Base-by-base conservation (phyloP, 2,113 vertebrate species). In the Seriola dumerili region DNA sequence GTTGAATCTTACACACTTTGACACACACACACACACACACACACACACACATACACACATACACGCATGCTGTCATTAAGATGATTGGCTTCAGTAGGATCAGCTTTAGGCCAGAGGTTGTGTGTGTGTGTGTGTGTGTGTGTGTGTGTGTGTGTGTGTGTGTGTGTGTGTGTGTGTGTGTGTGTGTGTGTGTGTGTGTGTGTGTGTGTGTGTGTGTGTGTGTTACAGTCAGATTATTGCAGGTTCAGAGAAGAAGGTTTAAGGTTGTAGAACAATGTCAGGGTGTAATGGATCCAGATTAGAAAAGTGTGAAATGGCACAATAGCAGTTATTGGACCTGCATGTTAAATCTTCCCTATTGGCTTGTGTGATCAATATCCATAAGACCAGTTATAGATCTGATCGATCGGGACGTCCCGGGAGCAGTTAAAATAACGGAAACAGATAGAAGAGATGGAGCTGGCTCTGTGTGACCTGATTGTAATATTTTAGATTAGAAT, bases 321-420 rank as follows among this genome's bases (percentile, higher is more conserved):
- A 48, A 66, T 17, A 50, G 61, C 57, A 59, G 40, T 38, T 81
- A 68, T 74, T 5, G 16, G 57, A 29, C 10, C 55, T 55, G 67
- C 16, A 14, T 1, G 17, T 68, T 74, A 38, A 82, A 74, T 29
- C n/a, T 36, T 76, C 1, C 23, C 64, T 42, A 76, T 76, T 19
- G 75, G 32, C 76, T n/a, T 1, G 0, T 55, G 34, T 11, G 78
- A 89, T 92, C 81, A 66, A 88, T 86, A 76, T 52, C 82, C 29
- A 71, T 66, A 36, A 76, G 38, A 44, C 40, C 40, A 12, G 57
- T 54, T 80, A 83, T 68, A 16, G 72, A 86, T 58, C 23, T 40
- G 63, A 88, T 81, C 34, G 58, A 90, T 86, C 44, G 25, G 55
- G 48, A 19, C 50, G 21, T 78, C 64, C 57, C 23, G 76, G 46